Conservation (phyloP, 2,797 vertebrate species). For the Helicolenus hilgendorfi region DNA sequence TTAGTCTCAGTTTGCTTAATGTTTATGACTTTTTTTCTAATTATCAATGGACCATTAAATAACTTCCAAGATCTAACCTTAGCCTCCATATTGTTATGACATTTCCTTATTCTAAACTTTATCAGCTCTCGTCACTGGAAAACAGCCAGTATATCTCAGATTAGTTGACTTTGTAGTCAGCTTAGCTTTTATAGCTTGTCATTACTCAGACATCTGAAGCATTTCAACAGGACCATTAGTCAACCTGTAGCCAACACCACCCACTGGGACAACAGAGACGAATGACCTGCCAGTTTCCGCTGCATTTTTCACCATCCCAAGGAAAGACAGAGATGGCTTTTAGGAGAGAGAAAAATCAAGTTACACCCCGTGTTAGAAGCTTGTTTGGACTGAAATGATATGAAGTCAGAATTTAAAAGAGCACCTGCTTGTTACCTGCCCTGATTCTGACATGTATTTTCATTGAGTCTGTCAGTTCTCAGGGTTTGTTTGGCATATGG, state of each 20-base stretch:
- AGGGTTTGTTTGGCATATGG: slow-evolving; percentile 33
- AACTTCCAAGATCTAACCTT: neutral
- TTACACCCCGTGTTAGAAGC: slow-evolving; percentile 29
- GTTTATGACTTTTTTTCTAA: neutral
- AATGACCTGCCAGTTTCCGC: slow-evolving; percentile 73
- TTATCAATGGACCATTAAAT: neutral
- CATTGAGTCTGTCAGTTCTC: slow-evolving; percentile 15
- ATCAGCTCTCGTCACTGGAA: slow-evolving; percentile 37
- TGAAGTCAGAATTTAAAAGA: slow-evolving; percentile 53
- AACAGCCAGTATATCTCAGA: slow-evolving; percentile 71
- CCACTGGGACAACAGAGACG: slow-evolving; percentile 78
- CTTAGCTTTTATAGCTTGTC: slow-evolving; percentile 82
- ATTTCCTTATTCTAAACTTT: slow-evolving; percentile 34
- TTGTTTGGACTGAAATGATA: slow-evolving; percentile 45
- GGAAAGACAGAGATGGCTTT: slow-evolving; percentile 65
- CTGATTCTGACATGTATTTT: slow-evolving; percentile 30
- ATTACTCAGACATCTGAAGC: slow-evolving; percentile 84
- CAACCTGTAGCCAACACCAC: slow-evolving; percentile 81
- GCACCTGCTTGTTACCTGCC: slow-evolving; percentile 32
- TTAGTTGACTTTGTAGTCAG: slow-evolving; percentile 81
- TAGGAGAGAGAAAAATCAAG: slow-evolving; percentile 42
- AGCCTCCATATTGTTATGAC: neutral
- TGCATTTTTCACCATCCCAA: slow-evolving; percentile 70
- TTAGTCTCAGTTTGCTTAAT: neutral
- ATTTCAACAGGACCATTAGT: slow-evolving; percentile 84